phyloP scores from a whole-genome alignment of 2,113 vertebrate species.

The Sander lucioperca region DNA sequence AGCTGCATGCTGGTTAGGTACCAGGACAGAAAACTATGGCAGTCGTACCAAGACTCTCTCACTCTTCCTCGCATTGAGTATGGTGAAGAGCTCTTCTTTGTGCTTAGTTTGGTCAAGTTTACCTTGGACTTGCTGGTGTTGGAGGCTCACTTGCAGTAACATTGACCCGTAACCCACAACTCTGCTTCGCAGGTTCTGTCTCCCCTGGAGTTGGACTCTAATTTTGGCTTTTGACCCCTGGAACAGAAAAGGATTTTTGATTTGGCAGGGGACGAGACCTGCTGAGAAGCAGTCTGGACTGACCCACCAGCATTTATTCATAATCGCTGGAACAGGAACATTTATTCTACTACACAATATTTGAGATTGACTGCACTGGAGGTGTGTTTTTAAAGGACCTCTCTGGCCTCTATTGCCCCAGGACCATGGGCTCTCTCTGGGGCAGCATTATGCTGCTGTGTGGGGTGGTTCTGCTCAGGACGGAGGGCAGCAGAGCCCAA shows the following conservation, averaged over 20 bases:
- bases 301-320: conserved; percentile 66
- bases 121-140: conserved; percentile 18
- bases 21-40: conserved; percentile 51
- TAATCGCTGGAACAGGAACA: conserved; percentile 38
- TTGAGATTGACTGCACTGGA: conserved; percentile 47
- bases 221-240: conserved; percentile 71
- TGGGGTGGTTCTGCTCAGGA: conserved; percentile 84
- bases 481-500: conserved; percentile 84
- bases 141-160: conserved; percentile 77
- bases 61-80: conserved; percentile 8
- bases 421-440: conserved; percentile 91
- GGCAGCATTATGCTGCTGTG: conserved; percentile 88
- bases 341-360: conserved; percentile 25
- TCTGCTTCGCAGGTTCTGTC: conserved; percentile 83
- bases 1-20: conserved; percentile 39
- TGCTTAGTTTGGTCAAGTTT: conserved; percentile 50
- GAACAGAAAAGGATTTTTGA: conserved; percentile 72
- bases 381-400: conserved; percentile 58
- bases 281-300: conserved; percentile 69
- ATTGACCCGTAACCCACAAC: conserved; percentile 85
- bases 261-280: conserved; percentile 78
- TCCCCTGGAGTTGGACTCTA: conserved; percentile 66
- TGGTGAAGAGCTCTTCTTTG: conserved; percentile 20
- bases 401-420: conserved; percentile 52
- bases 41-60: conserved; percentile 18